These are phyloP conservation scores for Martes martes DNA, from an alignment of 2,113 vertebrate genomes.

Conservation along the genomic window DNA sequence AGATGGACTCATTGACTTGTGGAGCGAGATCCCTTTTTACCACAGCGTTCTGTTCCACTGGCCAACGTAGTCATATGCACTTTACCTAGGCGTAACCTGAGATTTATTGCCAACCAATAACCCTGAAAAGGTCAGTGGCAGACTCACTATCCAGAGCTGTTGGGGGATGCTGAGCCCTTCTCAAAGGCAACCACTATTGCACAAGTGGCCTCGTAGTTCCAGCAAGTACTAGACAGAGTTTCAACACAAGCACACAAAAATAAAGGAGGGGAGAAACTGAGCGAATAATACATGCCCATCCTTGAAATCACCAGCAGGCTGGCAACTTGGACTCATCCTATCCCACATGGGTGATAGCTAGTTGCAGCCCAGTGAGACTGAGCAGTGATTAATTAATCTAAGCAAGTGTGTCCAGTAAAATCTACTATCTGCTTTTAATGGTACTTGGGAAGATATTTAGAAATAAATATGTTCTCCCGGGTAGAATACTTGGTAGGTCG, in stretches of 20 bases:
- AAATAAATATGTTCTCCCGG: conserved; percentile 49
- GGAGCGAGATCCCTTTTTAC: background rate
- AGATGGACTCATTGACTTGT: background rate
- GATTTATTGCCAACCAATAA: background rate
- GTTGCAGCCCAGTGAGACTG: conserved; percentile 46
- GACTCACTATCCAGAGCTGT: background rate
- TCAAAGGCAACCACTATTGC: background rate
- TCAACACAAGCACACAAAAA: background rate
- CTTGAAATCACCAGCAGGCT: background rate
- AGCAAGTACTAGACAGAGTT: background rate
- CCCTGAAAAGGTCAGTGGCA: background rate
- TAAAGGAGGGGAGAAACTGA: background rate
- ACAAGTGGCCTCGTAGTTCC: background rate
- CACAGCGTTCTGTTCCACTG: background rate
- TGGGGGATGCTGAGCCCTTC: background rate
- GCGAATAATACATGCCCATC: background rate
- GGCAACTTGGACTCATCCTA: background rate
- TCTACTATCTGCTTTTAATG: conserved; percentile 32
- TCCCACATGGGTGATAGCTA: background rate
- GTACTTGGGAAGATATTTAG: conserved; percentile 51
- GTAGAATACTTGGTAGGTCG: background rate
- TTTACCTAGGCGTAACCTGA: background rate
- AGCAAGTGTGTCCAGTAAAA: conserved; percentile 53
- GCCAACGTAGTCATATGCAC: background rate
- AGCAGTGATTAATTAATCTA: conserved; percentile 56